Percentiles rank a stretch among this genome's conserved stretches.
Conservation (phyloP, 37 sponge, comb jelly and placozoan genomes). For the Mnemiopsis leidyi region DNA sequence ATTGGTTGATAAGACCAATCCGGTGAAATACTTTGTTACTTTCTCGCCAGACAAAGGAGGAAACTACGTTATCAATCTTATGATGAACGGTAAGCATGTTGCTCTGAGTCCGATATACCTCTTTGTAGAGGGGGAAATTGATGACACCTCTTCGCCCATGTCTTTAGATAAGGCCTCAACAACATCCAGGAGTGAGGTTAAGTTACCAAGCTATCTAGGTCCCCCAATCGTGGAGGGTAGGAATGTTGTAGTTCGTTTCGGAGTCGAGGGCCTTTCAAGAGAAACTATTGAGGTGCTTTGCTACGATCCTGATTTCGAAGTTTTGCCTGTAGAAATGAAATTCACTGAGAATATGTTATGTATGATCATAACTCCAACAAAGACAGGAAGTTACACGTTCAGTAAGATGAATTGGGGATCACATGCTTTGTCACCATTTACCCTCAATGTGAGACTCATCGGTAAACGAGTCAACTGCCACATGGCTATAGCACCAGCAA, state of each 20-base stretch:
- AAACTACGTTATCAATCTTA: background rate
- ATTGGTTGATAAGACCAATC: background rate
- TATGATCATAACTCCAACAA: slow-evolving; percentile 7
- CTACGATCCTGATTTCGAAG: background rate
- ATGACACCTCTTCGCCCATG: background rate
- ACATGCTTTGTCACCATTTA: background rate
- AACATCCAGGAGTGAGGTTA: background rate
- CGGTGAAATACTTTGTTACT: background rate
- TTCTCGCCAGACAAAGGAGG: background rate
- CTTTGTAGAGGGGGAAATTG: background rate
- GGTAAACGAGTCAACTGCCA: background rate
- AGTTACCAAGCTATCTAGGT: background rate
- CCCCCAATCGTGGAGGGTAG: slow-evolving; percentile 15
- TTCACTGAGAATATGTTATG: background rate
- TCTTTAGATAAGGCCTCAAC: background rate
- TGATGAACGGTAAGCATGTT: background rate
- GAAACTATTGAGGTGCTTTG: background rate
- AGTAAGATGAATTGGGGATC: slow-evolving; percentile 1
- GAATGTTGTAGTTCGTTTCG: background rate
- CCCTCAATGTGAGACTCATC: background rate
- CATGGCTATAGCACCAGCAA: background rate
- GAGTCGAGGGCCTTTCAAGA: background rate
- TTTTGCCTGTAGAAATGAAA: background rate
- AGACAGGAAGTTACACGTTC: slow-evolving; percentile 38
- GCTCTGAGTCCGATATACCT: background rate